Base-by-base conservation (phyloP, 2,888 invertebrate genomes). In the Tinea pellionella region DNA sequence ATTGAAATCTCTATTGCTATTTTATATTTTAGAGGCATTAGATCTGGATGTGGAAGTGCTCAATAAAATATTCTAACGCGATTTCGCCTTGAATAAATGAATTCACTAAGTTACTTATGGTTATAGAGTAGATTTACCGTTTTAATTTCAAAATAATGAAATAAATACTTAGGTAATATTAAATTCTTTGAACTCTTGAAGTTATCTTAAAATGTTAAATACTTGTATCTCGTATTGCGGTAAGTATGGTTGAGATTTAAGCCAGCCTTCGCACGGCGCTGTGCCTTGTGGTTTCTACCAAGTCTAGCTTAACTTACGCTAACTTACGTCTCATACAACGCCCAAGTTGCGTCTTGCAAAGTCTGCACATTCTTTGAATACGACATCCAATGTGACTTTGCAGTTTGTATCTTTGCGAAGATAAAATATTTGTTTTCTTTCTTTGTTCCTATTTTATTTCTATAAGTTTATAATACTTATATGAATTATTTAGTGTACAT, bases 361-460 rank as follows among this genome's bases (percentile, higher is more conserved):
- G 76, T 72, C 53, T 24, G 19, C 2, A 57, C 64, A 71, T 55
- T 60, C 57, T 57, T 51, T 76, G 79, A 80, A 82, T 82, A 74
- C 77, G 72, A 78, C 77, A 74, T 75, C 71, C 72, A 55, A 82
- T 81, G 80, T 82, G 80, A 81, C 81, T 84, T 79, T 76, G 62
- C 61, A 62, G 62, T 61, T 64, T 66, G 73, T 75, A 66, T 69
- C 68, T 69, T 71, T 66, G 67, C 67, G 69, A 55, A 67, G 70
- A 71, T 75, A 74, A 72, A 71, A 75, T 29, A 24, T 55, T 18
- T 55, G 19, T 6, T 24, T 16, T 47, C 47, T 47, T 47, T 47
- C 7, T 47, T 15, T 37, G 9, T 37, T 37, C 3, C n/a, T 37
- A 2, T 24, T 51, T 51, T 51, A 51, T 13, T 11, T 51, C n/a